Evolutionary conservation across 2,113 vertebrate genomes (phyloP), one percentile per base, ranked within the genome.

Genomic region (Engystomops pustulosus): DNA sequence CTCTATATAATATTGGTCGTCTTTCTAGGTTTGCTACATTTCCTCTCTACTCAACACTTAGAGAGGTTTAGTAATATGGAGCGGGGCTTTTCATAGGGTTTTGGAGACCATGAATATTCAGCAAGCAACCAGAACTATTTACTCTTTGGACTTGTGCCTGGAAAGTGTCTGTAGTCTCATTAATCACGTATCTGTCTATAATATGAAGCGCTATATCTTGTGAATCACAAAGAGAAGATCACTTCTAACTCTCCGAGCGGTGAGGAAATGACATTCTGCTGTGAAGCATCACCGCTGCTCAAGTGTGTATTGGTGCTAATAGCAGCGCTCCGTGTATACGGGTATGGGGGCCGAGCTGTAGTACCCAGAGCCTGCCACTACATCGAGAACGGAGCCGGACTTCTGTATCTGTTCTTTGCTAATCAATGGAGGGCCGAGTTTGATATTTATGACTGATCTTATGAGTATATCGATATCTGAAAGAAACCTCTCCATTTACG

Each of bases 81-180:
- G 51, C 6, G 36, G 25, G 17, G 23, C 12, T n/a, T 51, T n/a
- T 34, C 18, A 78, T 17, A 78, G 51, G 51, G 45, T 58, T 55
- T 38, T 58, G 27, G 17, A 78, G 17, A 78, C 14, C 51, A 78
- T 78, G 75, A 78, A 78, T 78, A 78, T 78, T 78, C 75, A 58
- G 75, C 30, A 41, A 78, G 49, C 34, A 78, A 55, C 51, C 38
- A 18, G 34, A n/a, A 38, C 75, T 41, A 53, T 53, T 55, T 55
- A 77, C 47, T 36, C 32, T 20, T 36, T 72, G 47, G 49, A 55
- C 30, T 60, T 23, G 47, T 78, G 30, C 75, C 75, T 60, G 49
- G 49, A 55, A 78, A 78, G n/a, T 78, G 49, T 30, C 74, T 76
- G 74, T 38, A 10, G 30, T 32, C 12, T 20, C 60, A 78, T 78